Evolutionary conservation across 2,113 vertebrate genomes (phyloP).

Genomic region (Lasiurus borealis): DNA sequence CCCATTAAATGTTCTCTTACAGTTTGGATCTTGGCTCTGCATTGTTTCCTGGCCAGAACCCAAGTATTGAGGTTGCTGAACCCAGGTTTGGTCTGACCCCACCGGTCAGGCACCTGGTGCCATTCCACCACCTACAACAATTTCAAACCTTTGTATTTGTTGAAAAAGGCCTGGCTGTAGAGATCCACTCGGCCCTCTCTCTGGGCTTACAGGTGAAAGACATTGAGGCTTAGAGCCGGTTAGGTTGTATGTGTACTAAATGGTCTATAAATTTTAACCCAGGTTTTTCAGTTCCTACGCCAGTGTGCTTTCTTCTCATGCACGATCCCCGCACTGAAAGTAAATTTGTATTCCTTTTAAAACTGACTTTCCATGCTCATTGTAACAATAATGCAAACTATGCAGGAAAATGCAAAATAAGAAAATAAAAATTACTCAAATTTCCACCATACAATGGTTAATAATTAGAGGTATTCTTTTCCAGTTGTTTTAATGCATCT

Average conservation of each 20-base stretch:
- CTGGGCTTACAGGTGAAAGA: neutral
- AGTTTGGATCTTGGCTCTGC: no score
- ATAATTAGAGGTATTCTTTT: neutral
- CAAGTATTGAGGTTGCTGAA: no score
- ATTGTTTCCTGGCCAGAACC: no score
- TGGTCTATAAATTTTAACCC: neutral
- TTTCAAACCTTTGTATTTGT: neutral
- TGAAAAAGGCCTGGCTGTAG: neutral
- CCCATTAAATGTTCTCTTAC: no score
- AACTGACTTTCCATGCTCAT: neutral
- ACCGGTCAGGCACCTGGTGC: no score
- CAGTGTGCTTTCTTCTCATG: neutral
- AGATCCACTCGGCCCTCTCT: neutral
- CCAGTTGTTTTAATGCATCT: neutral
- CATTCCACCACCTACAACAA: no score
- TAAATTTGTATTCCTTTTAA: neutral
- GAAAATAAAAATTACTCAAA: neutral
- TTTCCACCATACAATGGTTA: neutral
- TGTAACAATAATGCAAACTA: conserved; percentile 1
- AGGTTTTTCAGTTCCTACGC: neutral
- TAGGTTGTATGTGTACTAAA: neutral
- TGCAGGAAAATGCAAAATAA: neutral
- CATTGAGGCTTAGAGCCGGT: neutral
- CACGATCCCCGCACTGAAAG: neutral
- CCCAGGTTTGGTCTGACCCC: no score